Evolutionary conservation across 2,888 invertebrate genomes (phyloP).

Genomic region (Drosophila suboccidentalis): DNA sequence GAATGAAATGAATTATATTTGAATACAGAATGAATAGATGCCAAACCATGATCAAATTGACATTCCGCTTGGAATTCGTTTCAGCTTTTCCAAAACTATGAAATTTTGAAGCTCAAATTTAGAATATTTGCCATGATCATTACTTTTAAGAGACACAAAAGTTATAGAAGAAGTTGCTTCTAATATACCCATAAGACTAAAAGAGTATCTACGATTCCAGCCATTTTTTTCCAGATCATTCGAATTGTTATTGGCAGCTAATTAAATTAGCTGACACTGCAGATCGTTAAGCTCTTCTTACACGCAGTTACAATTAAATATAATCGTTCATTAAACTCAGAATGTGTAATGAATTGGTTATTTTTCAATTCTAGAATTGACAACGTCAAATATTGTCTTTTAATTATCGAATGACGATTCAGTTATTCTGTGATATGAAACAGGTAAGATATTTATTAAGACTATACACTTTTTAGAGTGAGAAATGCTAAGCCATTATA

Average conservation of each 20-base stretch:
- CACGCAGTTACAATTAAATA: conserved; percentile 1
- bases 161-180: background rate
- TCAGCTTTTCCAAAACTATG: too few relatives aligned
- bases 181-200: background rate
- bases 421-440: too few relatives aligned
- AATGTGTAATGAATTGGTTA: too few relatives aligned
- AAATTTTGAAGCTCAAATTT: too few relatives aligned
- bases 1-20: too few relatives aligned
- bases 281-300: conserved; percentile 4
- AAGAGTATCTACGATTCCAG: background rate
- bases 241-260: background rate
- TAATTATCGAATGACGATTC: too few relatives aligned
- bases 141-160: too few relatives aligned
- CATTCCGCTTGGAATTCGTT: too few relatives aligned
- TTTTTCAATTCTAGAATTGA: background rate
- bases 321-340: conserved; percentile 1
- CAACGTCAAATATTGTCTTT: too few relatives aligned
- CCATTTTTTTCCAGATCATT: background rate
- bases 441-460: background rate
- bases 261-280: conserved; percentile 15
- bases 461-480: background rate
- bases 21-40: too few relatives aligned
- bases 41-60: too few relatives aligned
- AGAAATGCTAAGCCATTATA: background rate
- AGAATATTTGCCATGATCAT: too few relatives aligned